phyloP scores from a whole-genome alignment of 2,797 vertebrate genomes.

The Sarcophilus harrisii region DNA sequence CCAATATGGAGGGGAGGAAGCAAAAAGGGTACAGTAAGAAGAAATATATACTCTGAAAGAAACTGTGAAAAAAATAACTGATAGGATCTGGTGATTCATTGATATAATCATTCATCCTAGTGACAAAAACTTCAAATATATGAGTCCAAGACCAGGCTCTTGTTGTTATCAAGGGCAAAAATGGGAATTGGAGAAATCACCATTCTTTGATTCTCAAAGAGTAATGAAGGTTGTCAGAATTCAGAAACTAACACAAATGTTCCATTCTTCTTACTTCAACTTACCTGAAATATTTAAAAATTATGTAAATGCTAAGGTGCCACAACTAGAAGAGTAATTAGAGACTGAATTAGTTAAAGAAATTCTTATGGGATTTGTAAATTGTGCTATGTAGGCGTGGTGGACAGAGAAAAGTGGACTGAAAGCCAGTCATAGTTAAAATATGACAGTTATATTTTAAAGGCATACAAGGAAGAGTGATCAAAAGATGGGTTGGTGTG shows the following conservation, averaged over 20 bases:
- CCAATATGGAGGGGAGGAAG: background rate
- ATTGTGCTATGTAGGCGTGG: background rate
- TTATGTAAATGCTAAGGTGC: background rate
- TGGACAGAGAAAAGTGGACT: background rate
- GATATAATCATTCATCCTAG: background rate
- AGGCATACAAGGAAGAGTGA: background rate
- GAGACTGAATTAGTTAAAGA: background rate
- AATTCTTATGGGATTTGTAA: background rate
- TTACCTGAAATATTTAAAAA: background rate
- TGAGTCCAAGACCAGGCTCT: background rate
- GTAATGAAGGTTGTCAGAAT: background rate
- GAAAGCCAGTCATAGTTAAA: background rate
- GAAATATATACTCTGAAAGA: background rate
- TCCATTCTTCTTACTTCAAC: background rate
- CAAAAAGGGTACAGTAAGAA: background rate
- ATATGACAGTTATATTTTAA: background rate
- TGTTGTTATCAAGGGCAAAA: background rate
- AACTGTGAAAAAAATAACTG: background rate
- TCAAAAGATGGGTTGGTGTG: background rate
- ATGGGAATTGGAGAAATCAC: no score
- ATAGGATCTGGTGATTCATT: background rate
- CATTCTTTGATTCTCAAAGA: background rate
- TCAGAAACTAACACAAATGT: background rate
- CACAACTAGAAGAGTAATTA: background rate
- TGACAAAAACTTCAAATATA: background rate